These are phyloP conservation scores for Luehdorfia chinensis DNA, from an alignment of 1,140 invertebrate genomes.

Conservation along the genomic window DNA sequence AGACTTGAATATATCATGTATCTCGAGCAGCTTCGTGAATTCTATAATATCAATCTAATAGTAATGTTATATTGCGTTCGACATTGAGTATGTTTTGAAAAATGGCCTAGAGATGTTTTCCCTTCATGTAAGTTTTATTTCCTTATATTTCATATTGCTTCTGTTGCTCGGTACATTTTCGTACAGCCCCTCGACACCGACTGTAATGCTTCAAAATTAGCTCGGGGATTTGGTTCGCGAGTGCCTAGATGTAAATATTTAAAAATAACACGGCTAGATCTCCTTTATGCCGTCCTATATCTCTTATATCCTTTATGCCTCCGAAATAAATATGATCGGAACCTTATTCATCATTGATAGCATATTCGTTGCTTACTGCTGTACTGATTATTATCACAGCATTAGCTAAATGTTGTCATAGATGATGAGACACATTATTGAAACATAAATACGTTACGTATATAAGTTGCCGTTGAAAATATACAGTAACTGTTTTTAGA, in stretches of 20 bases:
- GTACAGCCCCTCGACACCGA: conserved; percentile 10
- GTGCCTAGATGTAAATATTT: conserved; percentile 12
- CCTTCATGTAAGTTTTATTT: conserved; percentile 4
- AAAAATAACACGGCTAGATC: conserved; percentile 6
- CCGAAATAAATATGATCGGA: no score
- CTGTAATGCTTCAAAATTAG: conserved; percentile 16
- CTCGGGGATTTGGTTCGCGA: conserved; percentile 13
- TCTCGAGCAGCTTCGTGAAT: conserved; percentile 6
- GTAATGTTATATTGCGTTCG: conserved; percentile 6
- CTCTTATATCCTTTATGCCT: no score
- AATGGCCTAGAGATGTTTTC: conserved; percentile 11
- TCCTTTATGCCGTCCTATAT: conserved; percentile 2
- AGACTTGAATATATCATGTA: conserved; percentile 7
- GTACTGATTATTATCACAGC: no score
- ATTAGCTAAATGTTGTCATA: no score
- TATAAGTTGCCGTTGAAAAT: no score
- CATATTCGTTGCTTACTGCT: no score
- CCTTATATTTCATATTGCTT: conserved; percentile 11
- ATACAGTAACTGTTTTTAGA: no score
- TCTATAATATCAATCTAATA: conserved; percentile 10
- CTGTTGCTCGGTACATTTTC: conserved; percentile 5
- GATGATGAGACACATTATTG: no score
- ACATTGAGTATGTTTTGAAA: conserved; percentile 7
- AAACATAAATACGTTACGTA: no score
- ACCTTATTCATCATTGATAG: no score